Evolutionary conservation across 2,888 invertebrate genomes (phyloP), one percentile per base, ranked within the genome.

Genomic region (Graphium colonna): DNA sequence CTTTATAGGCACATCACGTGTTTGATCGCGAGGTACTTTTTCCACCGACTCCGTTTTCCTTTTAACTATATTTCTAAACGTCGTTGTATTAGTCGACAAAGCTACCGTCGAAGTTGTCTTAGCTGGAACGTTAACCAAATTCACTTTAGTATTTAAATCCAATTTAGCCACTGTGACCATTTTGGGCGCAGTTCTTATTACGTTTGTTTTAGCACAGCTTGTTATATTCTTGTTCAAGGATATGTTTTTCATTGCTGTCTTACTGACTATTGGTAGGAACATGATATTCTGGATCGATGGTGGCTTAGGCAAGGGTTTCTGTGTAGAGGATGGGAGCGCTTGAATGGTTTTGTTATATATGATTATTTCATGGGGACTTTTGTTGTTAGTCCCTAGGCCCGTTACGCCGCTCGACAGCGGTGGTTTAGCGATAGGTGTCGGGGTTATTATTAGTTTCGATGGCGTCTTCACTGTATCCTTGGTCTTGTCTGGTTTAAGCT

Each of bases 401-500:
- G 33, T 9, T 2, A 33, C 4, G 3, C 9, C 9, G 33, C n/a
- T 9, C 2, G 33, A 5, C 33, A 9, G 2, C 33, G 33, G 33
- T 7, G 28, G 28, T 28, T 28, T 28, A 4, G 4, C 8, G 5
- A 8, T 8, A 7, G 28, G 28, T 28, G 8, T 28, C 8, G 28
- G 28, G 28, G 4, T 28, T 28, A 33, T 5, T n/a, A 5, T n/a
- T 7, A 33, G 33, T 2, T 2, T 33, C 33, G 2, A 10, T n/a
- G 33, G 4, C 8, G 3, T 9, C 33, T 36, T 52, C 1, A 16
- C 1, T 18, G 36, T 38, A 9, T n/a, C n/a, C 15, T 41, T 49
- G 10, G 36, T 15, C 49, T 41, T 48, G 40, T 31, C 17, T 5
- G 31, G 4, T 15, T 51, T 55, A 10, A 57, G 33, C 8, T 65